These are phyloP conservation scores for Tanypteryx hageni DNA, from an alignment of 2,888 invertebrate species.

Conservation along the genomic window DNA sequence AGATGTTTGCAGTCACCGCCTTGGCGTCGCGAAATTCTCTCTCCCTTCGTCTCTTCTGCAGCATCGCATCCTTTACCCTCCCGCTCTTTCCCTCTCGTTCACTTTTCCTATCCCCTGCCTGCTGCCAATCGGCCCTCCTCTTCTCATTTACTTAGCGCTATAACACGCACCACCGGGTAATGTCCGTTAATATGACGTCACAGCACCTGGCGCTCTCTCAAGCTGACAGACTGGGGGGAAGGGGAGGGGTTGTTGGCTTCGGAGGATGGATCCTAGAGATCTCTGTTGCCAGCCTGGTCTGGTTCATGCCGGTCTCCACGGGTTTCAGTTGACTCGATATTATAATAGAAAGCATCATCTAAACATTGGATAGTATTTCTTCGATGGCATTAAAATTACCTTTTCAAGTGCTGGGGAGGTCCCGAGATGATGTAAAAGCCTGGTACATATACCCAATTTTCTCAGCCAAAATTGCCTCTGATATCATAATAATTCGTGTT, in stretches of 20 bases:
- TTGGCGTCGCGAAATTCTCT: background rate
- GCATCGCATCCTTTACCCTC: background rate
- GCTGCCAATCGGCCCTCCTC: background rate
- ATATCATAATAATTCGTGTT: too few relatives aligned
- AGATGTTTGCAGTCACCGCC: background rate
- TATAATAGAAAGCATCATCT: background rate
- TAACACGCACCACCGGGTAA: slow-evolving; percentile 20
- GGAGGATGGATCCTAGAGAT: background rate
- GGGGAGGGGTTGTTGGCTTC: background rate
- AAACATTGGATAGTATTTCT: background rate
- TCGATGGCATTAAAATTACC: background rate
- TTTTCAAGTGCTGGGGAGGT: too few relatives aligned
- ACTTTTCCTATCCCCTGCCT: background rate
- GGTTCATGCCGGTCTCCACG: background rate
- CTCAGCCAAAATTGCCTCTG: too few relatives aligned
- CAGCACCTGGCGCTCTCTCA: slow-evolving; percentile 39
- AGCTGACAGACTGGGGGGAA: background rate
- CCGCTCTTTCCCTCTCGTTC: background rate
- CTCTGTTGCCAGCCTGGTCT: background rate
- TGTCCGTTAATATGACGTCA: slow-evolving; percentile 50
- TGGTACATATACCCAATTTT: too few relatives aligned
- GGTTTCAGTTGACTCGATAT: background rate
- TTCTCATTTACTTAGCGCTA: slow-evolving; percentile 29
- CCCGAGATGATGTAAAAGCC: too few relatives aligned
- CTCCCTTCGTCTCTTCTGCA: background rate